Evolutionary conservation across 2,797 vertebrate species (phyloP), one percentile per base, ranked within the genome.

Genomic region (Pithecia hirsuta): DNA sequence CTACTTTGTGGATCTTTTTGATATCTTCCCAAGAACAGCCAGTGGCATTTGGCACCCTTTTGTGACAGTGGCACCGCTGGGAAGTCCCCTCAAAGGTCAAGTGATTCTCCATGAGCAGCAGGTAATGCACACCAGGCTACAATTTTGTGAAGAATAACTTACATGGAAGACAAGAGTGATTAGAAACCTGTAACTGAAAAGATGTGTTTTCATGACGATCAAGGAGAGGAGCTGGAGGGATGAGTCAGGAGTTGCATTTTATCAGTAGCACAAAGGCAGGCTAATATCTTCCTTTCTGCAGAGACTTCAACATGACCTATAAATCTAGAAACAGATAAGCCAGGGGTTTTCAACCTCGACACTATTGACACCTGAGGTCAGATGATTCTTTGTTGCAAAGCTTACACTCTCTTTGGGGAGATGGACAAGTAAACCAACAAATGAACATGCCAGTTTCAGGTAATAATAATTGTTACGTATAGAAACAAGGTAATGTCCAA

Each of bases 101-200:
- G 99, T 99, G 98, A 98, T 99, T 98, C 98, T 99, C 81, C 99
- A 99, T 36, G 99, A 99, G 98, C 99, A 99, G 86, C 99, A 99
- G 99, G 99, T 99, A 98, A 97, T 96, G 64, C 61, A 88, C n/a
- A 52, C 11, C 5, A 55, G 17, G 8, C 57, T 84, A 36, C 12
- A 4, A 0, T 46, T 39, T 84, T 88, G 20, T 61, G 22, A 74
- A 26, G n/a, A 93, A 9, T 36, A 5, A 85, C 33, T 79, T 75
- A 44, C 7, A 1, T 57, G 55, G 80, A 50, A 70, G 59, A 13
- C 48, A 75, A 44, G 20, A 61, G 19, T 92, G 55, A 86, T 83
- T 79, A 89, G 22, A 19, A 30, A 20, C 48, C 61, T 28, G 0
- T 50, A 72, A 39, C 24, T 81, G 48, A 90, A 93, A 95, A n/a